These are phyloP conservation scores for Pomacea maculata DNA, from an alignment of 1,140 invertebrate species.

Conservation along the genomic window DNA sequence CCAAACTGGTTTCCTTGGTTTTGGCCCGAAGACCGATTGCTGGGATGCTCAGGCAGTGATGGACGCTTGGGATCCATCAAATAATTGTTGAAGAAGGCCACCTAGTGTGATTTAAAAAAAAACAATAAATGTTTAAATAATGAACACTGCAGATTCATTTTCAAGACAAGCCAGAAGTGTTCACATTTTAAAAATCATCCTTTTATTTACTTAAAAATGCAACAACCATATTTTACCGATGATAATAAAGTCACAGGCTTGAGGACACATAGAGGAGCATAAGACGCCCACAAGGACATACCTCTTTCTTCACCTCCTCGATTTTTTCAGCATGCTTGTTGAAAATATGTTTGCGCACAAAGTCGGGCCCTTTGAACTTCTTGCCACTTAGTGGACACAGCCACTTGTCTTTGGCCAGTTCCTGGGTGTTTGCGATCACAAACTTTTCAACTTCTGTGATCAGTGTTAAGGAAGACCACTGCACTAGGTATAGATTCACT, in stretches of 20 bases:
- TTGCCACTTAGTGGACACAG: slow-evolving; percentile 97
- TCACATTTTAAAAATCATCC: not conserved
- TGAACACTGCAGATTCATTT: not conserved
- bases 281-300: slow-evolving; percentile 46
- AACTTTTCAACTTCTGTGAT: slow-evolving; percentile 65
- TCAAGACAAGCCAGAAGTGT: not conserved
- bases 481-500: no score
- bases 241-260: not conserved
- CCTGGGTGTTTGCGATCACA: slow-evolving; percentile 76
- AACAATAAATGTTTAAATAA: not conserved
- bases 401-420: slow-evolving; percentile 97
- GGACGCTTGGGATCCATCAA: slow-evolving; percentile 94
- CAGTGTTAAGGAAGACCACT: slow-evolving; percentile 44
- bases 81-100: slow-evolving; percentile 97
- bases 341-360: slow-evolving; percentile 97
- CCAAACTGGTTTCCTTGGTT: slow-evolving; percentile 35
- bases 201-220: not conserved
- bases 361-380: slow-evolving; percentile 99
- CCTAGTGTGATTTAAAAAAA: slow-evolving; percentile 42
- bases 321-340: slow-evolving; percentile 98
- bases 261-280: not conserved
- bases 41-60: slow-evolving; percentile 88
- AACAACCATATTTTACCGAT: not conserved
- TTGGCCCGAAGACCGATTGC: slow-evolving; percentile 63
- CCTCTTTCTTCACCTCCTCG: slow-evolving; percentile 95